Base-by-base conservation (phyloP, 2,113 vertebrate genomes). In the Esox niger region DNA sequence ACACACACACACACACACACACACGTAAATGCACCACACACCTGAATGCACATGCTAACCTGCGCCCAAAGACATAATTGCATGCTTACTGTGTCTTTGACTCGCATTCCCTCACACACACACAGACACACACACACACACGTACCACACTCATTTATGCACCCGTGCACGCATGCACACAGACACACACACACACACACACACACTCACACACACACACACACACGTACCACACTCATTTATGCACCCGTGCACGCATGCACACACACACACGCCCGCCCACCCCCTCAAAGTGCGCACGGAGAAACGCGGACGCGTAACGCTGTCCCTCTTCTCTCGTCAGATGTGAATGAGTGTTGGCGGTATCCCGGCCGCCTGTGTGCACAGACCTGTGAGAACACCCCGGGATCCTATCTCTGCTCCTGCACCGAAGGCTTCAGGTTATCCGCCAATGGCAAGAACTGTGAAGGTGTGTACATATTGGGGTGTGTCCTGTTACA, bases 261-360 rank as follows among this genome's bases (percentile, higher is more conserved):
- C 17, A 62, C 47, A 21, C 60, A 56, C 57, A 29, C 68, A 68
- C 25, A 29, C 58, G 47, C 54, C n/a, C n/a, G n/a, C n/a, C n/a
- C n/a, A n/a, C n/a, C n/a, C n/a, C n/a, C n/a, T n/a, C n/a, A n/a
- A n/a, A n/a, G n/a, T n/a, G n/a, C n/a, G n/a, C n/a, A n/a, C n/a
- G n/a, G n/a, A n/a, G n/a, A n/a, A 68, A 54, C 25, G 46, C 33
- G 56, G 26, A 57, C 66, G 20, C 29, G 30, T 23, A 26, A n/a
- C n/a, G n/a, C 72, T 69, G 69, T 75, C 62, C 62, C 59, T 62
- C 47, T 75, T 79, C 4, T 32, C 1, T 68, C 69, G 30, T 3
- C 85, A 99, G 97, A 98, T 57, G 85, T 98, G 69, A 96, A 99
- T 0, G 97, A 99, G 84, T 99, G 97, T 86, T 96, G 95, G 96